Percentiles rank a stretch among this genome's conserved stretches.
These are phyloP conservation scores for Battus philenor DNA, from an alignment of 1,140 invertebrate genomes.

Conservation along the genomic window DNA sequence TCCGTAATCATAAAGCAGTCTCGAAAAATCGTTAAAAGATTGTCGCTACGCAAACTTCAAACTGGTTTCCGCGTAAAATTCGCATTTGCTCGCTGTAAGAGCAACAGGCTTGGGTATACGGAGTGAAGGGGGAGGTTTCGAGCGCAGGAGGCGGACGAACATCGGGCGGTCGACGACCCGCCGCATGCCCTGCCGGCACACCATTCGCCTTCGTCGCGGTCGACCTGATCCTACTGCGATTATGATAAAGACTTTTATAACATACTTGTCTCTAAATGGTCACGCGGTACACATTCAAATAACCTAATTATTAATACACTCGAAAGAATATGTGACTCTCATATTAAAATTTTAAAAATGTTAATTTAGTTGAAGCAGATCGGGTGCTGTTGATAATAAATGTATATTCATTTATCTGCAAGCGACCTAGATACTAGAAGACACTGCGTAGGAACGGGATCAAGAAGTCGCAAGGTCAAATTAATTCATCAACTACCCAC, in stretches of 20 bases:
- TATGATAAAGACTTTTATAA: conserved; percentile 44
- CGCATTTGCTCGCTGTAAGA: conserved; percentile 65
- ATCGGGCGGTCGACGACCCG: conserved; percentile 71
- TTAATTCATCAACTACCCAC: conserved; percentile 66
- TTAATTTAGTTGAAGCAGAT: no score
- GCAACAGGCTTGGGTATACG: conserved; percentile 35
- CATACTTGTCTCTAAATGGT: conserved; percentile 15
- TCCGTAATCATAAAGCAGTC: no score
- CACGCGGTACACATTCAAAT: background rate
- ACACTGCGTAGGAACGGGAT: conserved; percentile 62
- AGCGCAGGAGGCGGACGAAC: conserved; percentile 44
- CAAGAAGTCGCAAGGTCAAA: conserved; percentile 68
- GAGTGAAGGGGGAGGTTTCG: no score
- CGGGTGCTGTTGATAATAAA: no score
- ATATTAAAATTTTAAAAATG: no score
- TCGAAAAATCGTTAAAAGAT: no score
- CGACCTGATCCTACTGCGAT: conserved; percentile 43
- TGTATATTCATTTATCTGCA: no score
- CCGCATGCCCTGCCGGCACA: conserved; percentile 59
- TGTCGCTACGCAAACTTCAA: conserved; percentile 57
- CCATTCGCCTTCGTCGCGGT: conserved; percentile 53
- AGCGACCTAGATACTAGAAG: conserved; percentile 49
- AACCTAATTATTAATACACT: background rate
- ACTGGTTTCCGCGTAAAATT: conserved; percentile 70
- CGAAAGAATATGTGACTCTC: no score